Conservation (phyloP, 2,113 vertebrate genomes). For the Tychaedon coryphoeus region DNA sequence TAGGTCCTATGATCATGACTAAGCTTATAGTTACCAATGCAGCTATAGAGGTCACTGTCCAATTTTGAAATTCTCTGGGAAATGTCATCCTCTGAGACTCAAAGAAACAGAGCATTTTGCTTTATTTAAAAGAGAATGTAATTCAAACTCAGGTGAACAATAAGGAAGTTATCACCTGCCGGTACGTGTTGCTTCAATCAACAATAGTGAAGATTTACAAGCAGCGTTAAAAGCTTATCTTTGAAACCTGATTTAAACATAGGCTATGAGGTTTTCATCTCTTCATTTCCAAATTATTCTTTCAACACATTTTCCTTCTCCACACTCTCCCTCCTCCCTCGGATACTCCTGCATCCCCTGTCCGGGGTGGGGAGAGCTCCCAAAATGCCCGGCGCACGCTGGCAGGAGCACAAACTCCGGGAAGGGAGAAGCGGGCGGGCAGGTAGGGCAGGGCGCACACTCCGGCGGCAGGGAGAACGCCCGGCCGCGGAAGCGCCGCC, state of each 20-base stretch:
- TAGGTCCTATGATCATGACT: neutral
- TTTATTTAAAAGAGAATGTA: neutral
- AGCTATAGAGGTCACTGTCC: neutral
- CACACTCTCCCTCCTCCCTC: neutral
- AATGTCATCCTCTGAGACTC: neutral
- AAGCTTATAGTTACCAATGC: neutral
- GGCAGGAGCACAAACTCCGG: rapidly evolving
- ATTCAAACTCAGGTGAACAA: neutral
- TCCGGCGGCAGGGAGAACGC: rapidly evolving
- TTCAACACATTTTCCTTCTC: neutral
- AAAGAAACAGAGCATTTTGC: neutral
- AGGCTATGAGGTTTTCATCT: neutral
- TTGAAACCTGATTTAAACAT: neutral
- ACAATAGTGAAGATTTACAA: neutral
- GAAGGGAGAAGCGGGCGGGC: no score
- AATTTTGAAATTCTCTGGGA: neutral
- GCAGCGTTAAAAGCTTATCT: neutral
- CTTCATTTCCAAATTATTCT: neutral
- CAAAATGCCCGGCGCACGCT: rapidly evolving
- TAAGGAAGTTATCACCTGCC: neutral
- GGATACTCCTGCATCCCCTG: neutral
- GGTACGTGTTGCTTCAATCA: neutral
- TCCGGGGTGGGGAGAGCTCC: rapidly evolving
- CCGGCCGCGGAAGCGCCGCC: neutral
- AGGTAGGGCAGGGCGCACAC: neutral